These are phyloP conservation scores for Agrotis exclamationis DNA, from an alignment of 2,888 invertebrate genomes.

Conservation along the genomic window DNA sequence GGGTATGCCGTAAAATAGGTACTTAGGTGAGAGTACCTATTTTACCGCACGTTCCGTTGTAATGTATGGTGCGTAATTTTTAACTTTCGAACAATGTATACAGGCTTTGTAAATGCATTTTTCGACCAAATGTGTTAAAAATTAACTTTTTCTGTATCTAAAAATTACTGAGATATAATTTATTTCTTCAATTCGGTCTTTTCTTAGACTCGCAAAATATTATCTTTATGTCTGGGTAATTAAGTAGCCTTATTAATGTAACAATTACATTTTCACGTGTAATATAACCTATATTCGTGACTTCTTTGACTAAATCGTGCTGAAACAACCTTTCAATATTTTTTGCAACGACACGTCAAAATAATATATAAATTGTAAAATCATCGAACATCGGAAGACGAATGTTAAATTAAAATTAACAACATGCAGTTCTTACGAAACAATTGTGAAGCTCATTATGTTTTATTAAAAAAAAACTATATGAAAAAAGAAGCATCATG, in stretches of 20 bases:
- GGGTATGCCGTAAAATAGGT: too few species aligned
- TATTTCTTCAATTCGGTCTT: neutral
- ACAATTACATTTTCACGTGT: slow-evolving; percentile 17
- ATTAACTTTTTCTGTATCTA: neutral
- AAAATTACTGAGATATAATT: neutral
- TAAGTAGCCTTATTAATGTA: neutral
- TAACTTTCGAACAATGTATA: too few species aligned
- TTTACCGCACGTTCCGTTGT: too few species aligned
- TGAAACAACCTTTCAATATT: slow-evolving; percentile 14
- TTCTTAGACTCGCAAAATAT: neutral
- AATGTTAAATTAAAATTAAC: slow-evolving; percentile 17
- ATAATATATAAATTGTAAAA: slow-evolving; percentile 13
- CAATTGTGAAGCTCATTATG: neutral
- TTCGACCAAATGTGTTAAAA: too few species aligned
- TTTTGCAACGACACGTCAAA: slow-evolving; percentile 32
- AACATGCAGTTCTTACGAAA: slow-evolving; percentile 12
- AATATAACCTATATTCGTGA: slow-evolving; percentile 44
- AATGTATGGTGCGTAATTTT: too few species aligned
- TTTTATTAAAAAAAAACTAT: neutral
- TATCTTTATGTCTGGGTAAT: neutral
- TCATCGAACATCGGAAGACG: slow-evolving; percentile 34
- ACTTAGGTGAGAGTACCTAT: too few species aligned
- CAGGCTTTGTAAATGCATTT: too few species aligned
- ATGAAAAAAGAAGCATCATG: neutral
- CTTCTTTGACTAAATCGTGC: slow-evolving; percentile 29